A percentile compares a stretch with the other conserved stretches of the same genome.
Conservation (phyloP, 2,797 vertebrate species). For the Amblyopsis hoosieri region DNA sequence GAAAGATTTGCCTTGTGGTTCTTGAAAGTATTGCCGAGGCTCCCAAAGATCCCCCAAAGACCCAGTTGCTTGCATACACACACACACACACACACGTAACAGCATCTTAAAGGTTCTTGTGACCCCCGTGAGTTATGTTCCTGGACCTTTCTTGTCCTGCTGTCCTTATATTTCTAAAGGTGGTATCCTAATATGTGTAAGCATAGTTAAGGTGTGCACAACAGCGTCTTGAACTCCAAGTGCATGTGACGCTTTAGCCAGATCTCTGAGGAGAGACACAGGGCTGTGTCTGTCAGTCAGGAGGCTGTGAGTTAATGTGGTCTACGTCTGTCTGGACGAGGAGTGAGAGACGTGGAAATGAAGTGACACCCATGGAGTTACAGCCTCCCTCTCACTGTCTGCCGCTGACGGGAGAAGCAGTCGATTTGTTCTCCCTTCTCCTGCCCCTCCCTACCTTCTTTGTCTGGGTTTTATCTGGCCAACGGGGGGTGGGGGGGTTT, state of each 20-base stretch:
- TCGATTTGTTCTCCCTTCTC: slow-evolving; percentile 68
- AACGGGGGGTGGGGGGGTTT: slow-evolving; percentile 55
- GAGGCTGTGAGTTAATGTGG: slow-evolving; percentile 68
- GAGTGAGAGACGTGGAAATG: slow-evolving; percentile 71
- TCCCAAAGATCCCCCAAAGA: too few relatives aligned
- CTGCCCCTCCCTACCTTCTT: slow-evolving; percentile 66
- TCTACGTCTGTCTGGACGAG: slow-evolving; percentile 58
- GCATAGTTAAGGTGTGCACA: too few relatives aligned
- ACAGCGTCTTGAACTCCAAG: neutral
- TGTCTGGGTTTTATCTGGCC: slow-evolving; percentile 76
- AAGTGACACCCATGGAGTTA: slow-evolving; percentile 72
- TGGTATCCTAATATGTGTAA: too few relatives aligned
- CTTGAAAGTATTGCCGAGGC: too few relatives aligned
- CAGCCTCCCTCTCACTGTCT: slow-evolving; percentile 68
- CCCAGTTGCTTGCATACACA: too few relatives aligned
- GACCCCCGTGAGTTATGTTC: too few relatives aligned
- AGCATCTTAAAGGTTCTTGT: too few relatives aligned
- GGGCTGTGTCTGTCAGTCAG: slow-evolving; percentile 50
- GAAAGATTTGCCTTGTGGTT: neutral
- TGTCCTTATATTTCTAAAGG: too few relatives aligned
- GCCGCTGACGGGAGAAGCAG: slow-evolving; percentile 54
- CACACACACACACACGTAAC: too few relatives aligned
- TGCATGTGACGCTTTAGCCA: slow-evolving; percentile 1
- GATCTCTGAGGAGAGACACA: slow-evolving; percentile 20
- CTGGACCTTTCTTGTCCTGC: too few relatives aligned